Percentiles rank a stretch among this genome's conserved stretches.
These are phyloP conservation scores for Chaetodon trifascialis DNA, from an alignment of 2,113 vertebrate genomes.

Conservation along the genomic window DNA sequence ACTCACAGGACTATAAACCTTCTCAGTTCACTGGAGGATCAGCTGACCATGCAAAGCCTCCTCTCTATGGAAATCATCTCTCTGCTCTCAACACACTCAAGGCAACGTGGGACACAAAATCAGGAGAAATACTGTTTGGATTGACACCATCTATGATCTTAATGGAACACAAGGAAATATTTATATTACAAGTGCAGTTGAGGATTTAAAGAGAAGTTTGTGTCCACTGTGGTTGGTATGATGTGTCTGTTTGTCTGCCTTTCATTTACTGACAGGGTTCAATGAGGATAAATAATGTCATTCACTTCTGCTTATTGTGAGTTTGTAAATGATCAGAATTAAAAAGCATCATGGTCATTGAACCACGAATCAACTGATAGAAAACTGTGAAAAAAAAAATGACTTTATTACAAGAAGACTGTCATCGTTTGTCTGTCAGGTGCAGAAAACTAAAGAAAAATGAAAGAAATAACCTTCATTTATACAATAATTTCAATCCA, in stretches of 20 bases:
- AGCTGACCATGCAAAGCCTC: neutral
- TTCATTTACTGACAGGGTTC: too few relatives aligned
- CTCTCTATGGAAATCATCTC: neutral
- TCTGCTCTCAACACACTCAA: slow-evolving; percentile 27
- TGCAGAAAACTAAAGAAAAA: neutral
- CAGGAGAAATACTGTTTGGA: slow-evolving; percentile 17
- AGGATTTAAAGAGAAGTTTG: slow-evolving; percentile 6
- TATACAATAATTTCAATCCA: neutral
- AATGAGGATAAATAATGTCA: too few relatives aligned
- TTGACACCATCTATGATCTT: slow-evolving; percentile 5
- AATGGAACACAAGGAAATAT: neutral
- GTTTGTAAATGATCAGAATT: too few relatives aligned
- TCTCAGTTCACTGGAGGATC: too few relatives aligned
- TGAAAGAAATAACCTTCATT: neutral
- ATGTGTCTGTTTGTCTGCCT: too few relatives aligned
- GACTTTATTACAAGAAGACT: neutral
- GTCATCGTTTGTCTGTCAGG: neutral
- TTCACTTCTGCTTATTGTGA: too few relatives aligned
- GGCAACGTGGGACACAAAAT: neutral
- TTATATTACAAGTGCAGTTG: neutral
- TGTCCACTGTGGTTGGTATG: neutral
- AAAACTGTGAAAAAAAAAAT: neutral
- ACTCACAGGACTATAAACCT: too few relatives aligned
- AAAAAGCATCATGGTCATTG: neutral
- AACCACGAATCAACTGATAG: neutral